A percentile compares a stretch with the other conserved stretches of the same genome.
Evolutionary conservation across 2,113 vertebrate species (phyloP).

Genomic region (Platichthys stellatus): DNA sequence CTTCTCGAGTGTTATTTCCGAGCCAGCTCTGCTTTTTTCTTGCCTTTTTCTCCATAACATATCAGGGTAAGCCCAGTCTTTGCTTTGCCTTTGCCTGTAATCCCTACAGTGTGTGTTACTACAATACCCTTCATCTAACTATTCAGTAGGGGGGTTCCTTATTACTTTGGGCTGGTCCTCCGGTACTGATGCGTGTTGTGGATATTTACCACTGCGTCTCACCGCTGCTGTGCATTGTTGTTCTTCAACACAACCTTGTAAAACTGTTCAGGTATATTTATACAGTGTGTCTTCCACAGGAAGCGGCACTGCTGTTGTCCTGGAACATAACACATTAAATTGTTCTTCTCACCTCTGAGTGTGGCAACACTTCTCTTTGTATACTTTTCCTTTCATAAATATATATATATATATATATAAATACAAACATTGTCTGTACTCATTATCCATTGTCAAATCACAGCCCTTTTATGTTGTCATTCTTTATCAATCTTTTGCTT

Average conservation of each 20-base stretch:
- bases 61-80: constrained; percentile 50
- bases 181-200: constrained; percentile 43
- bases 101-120: constrained; percentile 62
- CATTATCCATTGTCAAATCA: constrained; percentile 42
- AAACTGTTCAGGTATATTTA: constrained; percentile 70
- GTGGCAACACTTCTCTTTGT: constrained; percentile 35
- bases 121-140: constrained; percentile 65
- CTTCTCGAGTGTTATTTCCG: constrained; percentile 21
- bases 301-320: constrained; percentile 35
- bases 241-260: constrained; percentile 59
- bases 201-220: constrained; percentile 56
- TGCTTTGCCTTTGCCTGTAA: constrained; percentile 53
- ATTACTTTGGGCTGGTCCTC: constrained; percentile 56
- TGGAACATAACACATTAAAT: constrained; percentile 70
- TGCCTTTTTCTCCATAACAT: constrained; percentile 23
- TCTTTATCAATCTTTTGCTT: constrained; percentile 41
- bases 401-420: constrained; percentile 16
- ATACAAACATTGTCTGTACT: not conserved
- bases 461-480: constrained; percentile 15
- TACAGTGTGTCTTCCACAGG: constrained; percentile 43
- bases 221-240: constrained; percentile 39
- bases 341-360: constrained; percentile 61
- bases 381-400: constrained; percentile 31
- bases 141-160: constrained; percentile 50
- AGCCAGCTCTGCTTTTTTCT: constrained; percentile 21